phyloP scores from a whole-genome alignment of 92 coral and sea anemone species.

The Epizoanthus illoricatus region DNA sequence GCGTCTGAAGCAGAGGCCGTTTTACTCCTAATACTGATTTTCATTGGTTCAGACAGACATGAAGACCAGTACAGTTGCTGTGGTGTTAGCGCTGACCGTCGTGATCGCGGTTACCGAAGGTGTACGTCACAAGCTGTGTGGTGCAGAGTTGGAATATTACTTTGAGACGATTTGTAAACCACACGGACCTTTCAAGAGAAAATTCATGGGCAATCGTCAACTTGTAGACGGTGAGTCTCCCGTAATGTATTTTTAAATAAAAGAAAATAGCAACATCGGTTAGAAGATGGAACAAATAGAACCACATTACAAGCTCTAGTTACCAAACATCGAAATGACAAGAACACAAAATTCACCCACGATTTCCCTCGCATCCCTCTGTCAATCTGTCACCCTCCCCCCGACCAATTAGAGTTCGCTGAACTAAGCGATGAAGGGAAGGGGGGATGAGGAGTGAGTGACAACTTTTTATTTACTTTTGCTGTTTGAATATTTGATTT shows the following conservation, averaged over 20 bases:
- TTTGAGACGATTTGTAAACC: constrained; percentile 44
- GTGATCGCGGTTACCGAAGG: constrained; percentile 18
- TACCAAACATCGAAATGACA: too few species aligned
- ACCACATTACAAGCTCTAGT: too few species aligned
- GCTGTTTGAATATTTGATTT: too few species aligned
- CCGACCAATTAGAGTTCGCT: too few species aligned
- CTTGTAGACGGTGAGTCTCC: constrained; percentile 16
- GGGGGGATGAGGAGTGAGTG: too few species aligned
- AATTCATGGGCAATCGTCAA: background rate
- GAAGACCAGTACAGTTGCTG: constrained; percentile 19
- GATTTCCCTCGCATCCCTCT: too few species aligned
- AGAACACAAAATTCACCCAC: too few species aligned
- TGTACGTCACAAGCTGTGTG: constrained; percentile 29
- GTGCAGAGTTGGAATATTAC: constrained; percentile 11
- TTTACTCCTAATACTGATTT: constrained; percentile 8
- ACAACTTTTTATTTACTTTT: too few species aligned
- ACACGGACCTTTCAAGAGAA: constrained; percentile 17
- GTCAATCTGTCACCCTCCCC: too few species aligned
- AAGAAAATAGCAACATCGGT: background rate
- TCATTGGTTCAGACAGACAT: constrained; percentile 7
- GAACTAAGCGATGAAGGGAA: too few species aligned
- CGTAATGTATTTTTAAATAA: background rate
- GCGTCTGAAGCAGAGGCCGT: too few species aligned
- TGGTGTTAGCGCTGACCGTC: constrained; percentile 37
- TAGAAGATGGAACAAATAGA: too few species aligned